A percentile compares a stretch with the other conserved stretches of the same genome.
phyloP scores from a whole-genome alignment of 2,888 invertebrate species.

The Pediacus dermestoides region DNA sequence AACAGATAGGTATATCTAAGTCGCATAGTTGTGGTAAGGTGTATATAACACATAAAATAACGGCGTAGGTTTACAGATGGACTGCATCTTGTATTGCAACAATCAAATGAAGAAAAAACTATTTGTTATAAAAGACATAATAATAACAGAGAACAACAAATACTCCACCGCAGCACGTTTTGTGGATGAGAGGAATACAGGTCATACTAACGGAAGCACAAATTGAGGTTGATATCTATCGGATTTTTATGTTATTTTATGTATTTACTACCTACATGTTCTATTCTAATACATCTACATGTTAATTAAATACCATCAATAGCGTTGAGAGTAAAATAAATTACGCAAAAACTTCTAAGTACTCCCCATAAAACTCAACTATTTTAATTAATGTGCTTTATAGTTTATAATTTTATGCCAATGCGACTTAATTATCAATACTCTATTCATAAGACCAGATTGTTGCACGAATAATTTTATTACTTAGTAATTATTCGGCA shows the following conservation, averaged over 20 bases:
- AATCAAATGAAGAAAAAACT: constrained; percentile 17
- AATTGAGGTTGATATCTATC: constrained; percentile 33
- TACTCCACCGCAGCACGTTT: constrained; percentile 31
- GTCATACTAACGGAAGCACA: constrained; percentile 33
- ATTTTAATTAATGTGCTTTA: constrained; percentile 20
- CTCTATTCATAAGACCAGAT: constrained; percentile 14
- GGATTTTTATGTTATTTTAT: constrained; percentile 28
- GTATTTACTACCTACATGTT: constrained; percentile 18
- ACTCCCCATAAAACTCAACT: constrained; percentile 17
- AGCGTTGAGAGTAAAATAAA: constrained; percentile 13
- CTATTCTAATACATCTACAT: constrained; percentile 12
- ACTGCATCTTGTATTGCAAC: constrained; percentile 21
- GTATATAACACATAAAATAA: constrained; percentile 18
- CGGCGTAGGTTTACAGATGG: constrained; percentile 18
- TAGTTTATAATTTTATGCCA: constrained; percentile 8
- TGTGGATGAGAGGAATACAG: constrained; percentile 30
- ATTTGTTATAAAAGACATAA: constrained; percentile 16
- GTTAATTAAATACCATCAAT: constrained; percentile 13
- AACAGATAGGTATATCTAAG: constrained; percentile 10
- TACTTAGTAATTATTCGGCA: no score
- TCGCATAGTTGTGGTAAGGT: constrained; percentile 24
- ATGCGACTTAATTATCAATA: constrained; percentile 17
- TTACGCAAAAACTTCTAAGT: constrained; percentile 18
- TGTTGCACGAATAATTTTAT: no score
- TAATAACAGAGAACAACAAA: constrained; percentile 23